Conservation (phyloP, 2,797 vertebrate genomes). For the Amazona finschi region DNA sequence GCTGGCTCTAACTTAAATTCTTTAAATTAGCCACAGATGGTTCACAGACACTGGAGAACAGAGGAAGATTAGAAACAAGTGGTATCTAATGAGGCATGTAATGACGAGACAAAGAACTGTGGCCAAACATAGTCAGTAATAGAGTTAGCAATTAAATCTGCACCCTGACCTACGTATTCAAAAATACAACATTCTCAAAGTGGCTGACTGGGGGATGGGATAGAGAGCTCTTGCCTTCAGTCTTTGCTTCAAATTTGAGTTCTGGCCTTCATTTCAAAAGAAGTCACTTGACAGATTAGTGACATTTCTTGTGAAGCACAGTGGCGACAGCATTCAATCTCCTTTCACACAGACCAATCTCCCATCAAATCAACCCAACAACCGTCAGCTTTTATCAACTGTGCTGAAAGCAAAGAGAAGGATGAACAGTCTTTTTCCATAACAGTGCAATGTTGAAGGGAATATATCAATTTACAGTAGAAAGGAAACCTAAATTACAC, state of each 20-base stretch:
- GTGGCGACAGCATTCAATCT: not conserved
- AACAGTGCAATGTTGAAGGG: not conserved
- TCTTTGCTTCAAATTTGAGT: not conserved
- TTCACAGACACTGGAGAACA: not conserved
- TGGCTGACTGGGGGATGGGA: rapidly evolving
- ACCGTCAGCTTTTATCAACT: not conserved
- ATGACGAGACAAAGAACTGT: not conserved
- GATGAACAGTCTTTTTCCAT: not conserved
- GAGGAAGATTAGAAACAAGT: not conserved
- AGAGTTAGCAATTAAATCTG: not conserved
- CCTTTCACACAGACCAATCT: not conserved
- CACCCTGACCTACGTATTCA: not conserved
- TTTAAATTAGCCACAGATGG: not conserved
- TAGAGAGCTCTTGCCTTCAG: not conserved
- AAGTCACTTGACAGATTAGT: not conserved
- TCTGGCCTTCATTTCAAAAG: not conserved
- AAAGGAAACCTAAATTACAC: not conserved
- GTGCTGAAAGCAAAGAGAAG: not conserved
- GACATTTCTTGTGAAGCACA: not conserved
- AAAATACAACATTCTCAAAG: not conserved
- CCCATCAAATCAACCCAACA: not conserved
- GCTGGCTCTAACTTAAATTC: not conserved
- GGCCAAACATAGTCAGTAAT: not conserved
- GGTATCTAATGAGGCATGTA: not conserved
- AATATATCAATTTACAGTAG: not conserved